A percentile compares a stretch with the other conserved stretches of the same genome.
These are phyloP conservation scores for Toxostoma redivivum DNA, from an alignment of 2,113 vertebrate species.

Conservation along the genomic window DNA sequence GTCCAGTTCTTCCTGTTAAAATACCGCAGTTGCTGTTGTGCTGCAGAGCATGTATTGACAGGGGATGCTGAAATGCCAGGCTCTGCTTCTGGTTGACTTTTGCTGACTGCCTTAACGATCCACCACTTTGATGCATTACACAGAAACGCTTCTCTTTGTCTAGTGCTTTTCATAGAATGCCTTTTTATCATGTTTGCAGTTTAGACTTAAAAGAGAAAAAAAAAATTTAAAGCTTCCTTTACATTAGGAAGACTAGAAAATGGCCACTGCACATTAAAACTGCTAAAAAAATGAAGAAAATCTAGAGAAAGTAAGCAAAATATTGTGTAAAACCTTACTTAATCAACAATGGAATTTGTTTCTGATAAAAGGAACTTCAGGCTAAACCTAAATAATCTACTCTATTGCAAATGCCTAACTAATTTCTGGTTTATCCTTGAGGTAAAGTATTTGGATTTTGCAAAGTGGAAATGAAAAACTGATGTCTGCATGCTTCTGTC, in stretches of 20 bases:
- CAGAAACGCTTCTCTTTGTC: not conserved
- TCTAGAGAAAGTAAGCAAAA: not conserved
- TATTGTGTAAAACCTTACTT: not conserved
- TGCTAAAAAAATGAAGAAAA: not conserved
- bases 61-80: not conserved
- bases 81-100: conserved; percentile 2
- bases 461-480: not conserved
- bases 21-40: not conserved
- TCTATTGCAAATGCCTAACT: not conserved
- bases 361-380: not conserved
- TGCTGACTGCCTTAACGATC: not conserved
- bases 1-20: not conserved
- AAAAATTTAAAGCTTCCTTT: not conserved
- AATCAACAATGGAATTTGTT: not conserved
- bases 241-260: not conserved
- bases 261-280: not conserved
- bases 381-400: not conserved
- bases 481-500: not conserved
- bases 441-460: not conserved
- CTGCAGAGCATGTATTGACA: not conserved
- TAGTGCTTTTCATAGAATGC: not conserved
- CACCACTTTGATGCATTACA: not conserved
- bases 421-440: not conserved
- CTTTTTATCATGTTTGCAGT: not conserved
- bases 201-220: not conserved